Evolutionary conservation across 2,797 vertebrate species (phyloP).

Genomic region (Champsocephalus esox): DNA sequence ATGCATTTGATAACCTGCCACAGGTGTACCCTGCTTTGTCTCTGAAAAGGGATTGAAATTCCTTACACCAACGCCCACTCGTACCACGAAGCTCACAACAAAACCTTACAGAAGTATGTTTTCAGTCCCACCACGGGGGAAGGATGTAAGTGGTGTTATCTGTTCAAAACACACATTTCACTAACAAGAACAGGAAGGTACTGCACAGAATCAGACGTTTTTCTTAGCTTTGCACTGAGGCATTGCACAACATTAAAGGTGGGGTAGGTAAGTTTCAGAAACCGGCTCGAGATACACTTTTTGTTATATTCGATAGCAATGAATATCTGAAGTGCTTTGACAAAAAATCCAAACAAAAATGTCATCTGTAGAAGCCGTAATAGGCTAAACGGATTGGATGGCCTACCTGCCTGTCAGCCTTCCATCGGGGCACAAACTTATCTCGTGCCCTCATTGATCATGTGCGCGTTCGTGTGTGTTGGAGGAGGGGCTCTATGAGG

Average conservation of each 20-base stretch:
- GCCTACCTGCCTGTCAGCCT: too few relatives aligned
- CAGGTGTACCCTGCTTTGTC: conserved; percentile 74
- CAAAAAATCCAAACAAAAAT: too few relatives aligned
- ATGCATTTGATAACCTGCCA: conserved; percentile 78
- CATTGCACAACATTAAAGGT: not conserved
- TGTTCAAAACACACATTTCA: conserved; percentile 8
- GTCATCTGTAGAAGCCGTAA: too few relatives aligned
- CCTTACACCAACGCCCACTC: conserved; percentile 65
- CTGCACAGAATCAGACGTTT: not conserved
- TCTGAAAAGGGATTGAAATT: conserved; percentile 80
- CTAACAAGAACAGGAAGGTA: conserved; percentile 15
- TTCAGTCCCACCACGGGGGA: conserved; percentile 13
- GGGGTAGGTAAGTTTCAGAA: too few relatives aligned
- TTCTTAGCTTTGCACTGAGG: conserved; percentile 6
- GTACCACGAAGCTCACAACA: conserved; percentile 45
- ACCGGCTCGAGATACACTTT: too few relatives aligned
- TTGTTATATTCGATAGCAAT: too few relatives aligned
- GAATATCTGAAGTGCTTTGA: too few relatives aligned
- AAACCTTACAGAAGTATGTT: conserved; percentile 48
- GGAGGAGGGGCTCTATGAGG: too few relatives aligned
- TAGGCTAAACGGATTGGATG: too few relatives aligned
- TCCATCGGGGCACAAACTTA: too few relatives aligned
- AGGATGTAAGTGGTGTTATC: conserved; percentile 2
- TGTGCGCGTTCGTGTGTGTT: too few relatives aligned
- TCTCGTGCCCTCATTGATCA: too few relatives aligned